Conservation (phyloP, 1,140 invertebrate genomes). For the Zeugodacus cucurbitae region DNA sequence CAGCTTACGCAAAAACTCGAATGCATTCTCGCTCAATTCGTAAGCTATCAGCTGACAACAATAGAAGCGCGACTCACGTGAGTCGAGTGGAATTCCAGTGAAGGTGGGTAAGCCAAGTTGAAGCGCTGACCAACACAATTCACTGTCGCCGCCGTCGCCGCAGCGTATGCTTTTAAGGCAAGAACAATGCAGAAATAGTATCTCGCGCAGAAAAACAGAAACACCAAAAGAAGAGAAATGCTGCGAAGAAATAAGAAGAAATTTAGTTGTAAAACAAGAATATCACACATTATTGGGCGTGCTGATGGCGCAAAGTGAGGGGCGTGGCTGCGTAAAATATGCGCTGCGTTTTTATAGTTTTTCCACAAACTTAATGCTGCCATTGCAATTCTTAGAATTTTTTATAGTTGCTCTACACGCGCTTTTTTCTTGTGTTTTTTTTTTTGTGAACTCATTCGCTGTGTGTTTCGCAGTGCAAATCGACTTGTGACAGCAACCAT, state of each 20-base stretch:
- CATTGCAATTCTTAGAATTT: background rate
- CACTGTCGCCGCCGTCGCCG: background rate
- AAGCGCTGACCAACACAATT: background rate
- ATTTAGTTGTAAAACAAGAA: background rate
- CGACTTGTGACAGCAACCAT: conserved; percentile 19
- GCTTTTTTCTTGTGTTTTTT: background rate
- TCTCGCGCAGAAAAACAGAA: background rate
- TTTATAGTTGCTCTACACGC: background rate
- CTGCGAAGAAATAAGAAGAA: background rate
- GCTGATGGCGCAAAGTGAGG: background rate
- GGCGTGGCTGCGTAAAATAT: background rate
- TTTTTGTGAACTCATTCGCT: background rate
- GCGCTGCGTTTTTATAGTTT: background rate
- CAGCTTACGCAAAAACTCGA: background rate
- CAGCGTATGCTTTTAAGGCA: background rate
- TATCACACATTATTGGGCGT: background rate
- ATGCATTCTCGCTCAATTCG: background rate
- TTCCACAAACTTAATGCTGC: background rate
- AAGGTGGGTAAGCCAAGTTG: background rate
- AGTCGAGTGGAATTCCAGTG: background rate
- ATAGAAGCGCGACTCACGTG: background rate
- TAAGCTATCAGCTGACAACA: background rate
- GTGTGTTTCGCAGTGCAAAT: background rate
- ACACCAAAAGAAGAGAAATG: background rate
- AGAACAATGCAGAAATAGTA: background rate